Evolutionary conservation across 2,888 invertebrate species (phyloP).

Genomic region (Cetonia aurata): DNA sequence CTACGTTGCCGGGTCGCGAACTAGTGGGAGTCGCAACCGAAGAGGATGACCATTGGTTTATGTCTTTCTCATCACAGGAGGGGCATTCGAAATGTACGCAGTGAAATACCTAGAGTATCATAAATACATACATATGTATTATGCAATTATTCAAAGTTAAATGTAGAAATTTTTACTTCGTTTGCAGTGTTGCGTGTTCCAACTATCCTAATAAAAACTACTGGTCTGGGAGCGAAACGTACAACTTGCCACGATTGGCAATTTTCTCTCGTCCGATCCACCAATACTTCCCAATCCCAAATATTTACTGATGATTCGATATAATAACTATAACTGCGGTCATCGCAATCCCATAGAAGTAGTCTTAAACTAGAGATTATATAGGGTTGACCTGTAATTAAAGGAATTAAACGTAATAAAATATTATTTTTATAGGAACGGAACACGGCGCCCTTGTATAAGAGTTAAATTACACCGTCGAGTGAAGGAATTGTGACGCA

Average conservation of each 20-base stretch:
- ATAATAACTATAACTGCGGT: conserved; percentile 94
- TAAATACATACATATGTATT: not conserved
- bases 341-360: conserved; percentile 97
- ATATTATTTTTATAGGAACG: not conserved
- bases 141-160: not conserved
- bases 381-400: conserved; percentile 85
- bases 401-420: not conserved
- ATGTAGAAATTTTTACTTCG: too few relatives aligned
- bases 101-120: conserved; percentile 85
- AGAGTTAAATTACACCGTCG: too few relatives aligned
- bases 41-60: conserved; percentile 47
- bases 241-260: conserved; percentile 97
- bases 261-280: conserved; percentile 86
- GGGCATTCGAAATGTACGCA: conserved; percentile 98
- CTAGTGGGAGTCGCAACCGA: conserved; percentile 39
- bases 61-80: conserved; percentile 70
- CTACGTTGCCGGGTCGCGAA: conserved; percentile 20
- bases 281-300: conserved; percentile 92
- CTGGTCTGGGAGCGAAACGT: conserved; percentile 84
- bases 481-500: too few relatives aligned
- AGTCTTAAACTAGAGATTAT: conserved; percentile 90
- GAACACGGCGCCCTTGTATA: too few relatives aligned
- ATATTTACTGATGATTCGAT: conserved; percentile 94
- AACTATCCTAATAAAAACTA: conserved; percentile 94
- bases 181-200: conserved; percentile 98